A percentile compares a stretch with the other conserved stretches of the same genome.
Conservation (phyloP, 2,888 invertebrate genomes). For the Caprella mutica region DNA sequence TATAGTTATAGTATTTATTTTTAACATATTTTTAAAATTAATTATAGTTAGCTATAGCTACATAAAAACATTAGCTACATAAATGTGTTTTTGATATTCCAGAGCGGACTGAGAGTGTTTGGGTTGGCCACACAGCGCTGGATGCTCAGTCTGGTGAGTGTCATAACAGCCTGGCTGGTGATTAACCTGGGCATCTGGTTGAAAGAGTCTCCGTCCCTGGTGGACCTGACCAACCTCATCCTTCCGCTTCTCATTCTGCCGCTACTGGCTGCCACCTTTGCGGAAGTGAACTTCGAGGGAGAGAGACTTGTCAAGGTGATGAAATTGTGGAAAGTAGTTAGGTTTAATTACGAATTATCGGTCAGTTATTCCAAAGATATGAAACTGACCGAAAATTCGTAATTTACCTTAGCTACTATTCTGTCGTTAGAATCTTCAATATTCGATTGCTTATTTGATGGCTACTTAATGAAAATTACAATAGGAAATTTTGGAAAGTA, state of each 20-base stretch:
- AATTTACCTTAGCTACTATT: too few species aligned
- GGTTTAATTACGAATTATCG: too few species aligned
- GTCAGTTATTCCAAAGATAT: too few species aligned
- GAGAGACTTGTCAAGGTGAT: conserved; percentile 40
- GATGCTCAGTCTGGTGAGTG: conserved; percentile 41
- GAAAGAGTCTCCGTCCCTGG: conserved; percentile 38
- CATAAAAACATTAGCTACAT: too few species aligned
- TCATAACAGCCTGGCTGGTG: conserved; percentile 40
- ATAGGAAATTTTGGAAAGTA: too few species aligned
- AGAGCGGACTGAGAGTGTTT: conserved; percentile 40
- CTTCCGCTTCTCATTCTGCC: conserved; percentile 41
- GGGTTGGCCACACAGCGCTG: conserved; percentile 42
- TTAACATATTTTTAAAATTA: too few species aligned
- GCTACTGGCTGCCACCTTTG: conserved; percentile 41
- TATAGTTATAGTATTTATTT: background rate
- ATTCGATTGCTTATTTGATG: background rate
- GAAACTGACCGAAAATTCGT: too few species aligned
- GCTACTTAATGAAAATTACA: background rate
- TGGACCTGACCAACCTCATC: conserved; percentile 40
- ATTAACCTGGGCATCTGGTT: conserved; percentile 42
- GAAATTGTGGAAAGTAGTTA: background rate
- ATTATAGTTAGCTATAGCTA: too few species aligned
- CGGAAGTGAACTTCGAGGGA: conserved; percentile 44
- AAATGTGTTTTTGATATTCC: too few species aligned
- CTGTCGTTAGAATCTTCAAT: background rate